Percentiles rank a stretch among this genome's conserved stretches.
Conservation (phyloP, 2,888 invertebrate species). For the Euzetes globulus region DNA sequence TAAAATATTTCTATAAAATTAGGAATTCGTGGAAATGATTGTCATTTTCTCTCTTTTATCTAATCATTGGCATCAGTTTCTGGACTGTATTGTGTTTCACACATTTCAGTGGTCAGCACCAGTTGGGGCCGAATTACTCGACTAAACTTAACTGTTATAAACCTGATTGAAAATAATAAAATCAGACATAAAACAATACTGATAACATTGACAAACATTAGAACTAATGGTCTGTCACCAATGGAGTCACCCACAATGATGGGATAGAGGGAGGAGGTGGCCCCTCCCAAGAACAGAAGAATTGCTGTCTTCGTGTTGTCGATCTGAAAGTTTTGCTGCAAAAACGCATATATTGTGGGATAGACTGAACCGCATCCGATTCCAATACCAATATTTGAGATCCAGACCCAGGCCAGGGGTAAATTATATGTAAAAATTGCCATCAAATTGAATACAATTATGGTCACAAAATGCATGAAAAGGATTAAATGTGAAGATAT, state of each 20-base stretch:
- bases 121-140: not conserved
- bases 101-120: not conserved
- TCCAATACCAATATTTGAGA: slow-evolving; percentile 15
- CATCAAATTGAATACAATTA: slow-evolving; percentile 9
- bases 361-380: slow-evolving; percentile 26
- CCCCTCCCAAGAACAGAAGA: not conserved
- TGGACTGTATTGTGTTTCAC: too few species aligned
- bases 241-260: slow-evolving; percentile 14
- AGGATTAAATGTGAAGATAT: not conserved
- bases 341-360: slow-evolving; percentile 8
- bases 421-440: slow-evolving; percentile 13
- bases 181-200: slow-evolving; percentile 17
- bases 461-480: not conserved
- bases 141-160: not conserved
- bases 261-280: not conserved
- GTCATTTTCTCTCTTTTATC: too few species aligned
- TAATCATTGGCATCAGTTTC: too few species aligned
- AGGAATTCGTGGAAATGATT: too few species aligned
- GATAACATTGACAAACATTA: slow-evolving; percentile 8
- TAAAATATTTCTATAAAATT: too few species aligned
- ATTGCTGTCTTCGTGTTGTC: slow-evolving; percentile 14
- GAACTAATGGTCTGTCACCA: not conserved
- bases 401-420: not conserved
- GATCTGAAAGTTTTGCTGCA: slow-evolving; percentile 17
- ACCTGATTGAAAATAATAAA: not conserved